Conservation (phyloP, 2,113 vertebrate genomes). For the Hypomesus transpacificus region DNA sequence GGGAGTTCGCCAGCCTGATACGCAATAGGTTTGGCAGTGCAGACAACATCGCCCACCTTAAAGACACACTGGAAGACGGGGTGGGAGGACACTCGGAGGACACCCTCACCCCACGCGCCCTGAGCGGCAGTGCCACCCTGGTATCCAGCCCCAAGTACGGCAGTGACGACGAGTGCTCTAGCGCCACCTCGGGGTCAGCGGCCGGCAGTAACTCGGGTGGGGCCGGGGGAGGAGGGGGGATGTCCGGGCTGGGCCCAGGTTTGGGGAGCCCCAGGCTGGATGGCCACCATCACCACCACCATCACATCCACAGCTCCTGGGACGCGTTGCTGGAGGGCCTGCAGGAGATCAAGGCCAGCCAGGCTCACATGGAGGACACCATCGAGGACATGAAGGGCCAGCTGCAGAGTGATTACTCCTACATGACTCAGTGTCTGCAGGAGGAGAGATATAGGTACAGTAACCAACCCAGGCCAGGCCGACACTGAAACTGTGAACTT, state of each 20-base stretch:
- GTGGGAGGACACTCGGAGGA: conserved; percentile 79
- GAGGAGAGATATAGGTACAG: conserved; percentile 83
- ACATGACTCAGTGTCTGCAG: conserved; percentile 97
- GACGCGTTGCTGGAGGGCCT: conserved; percentile 90
- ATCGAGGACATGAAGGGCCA: conserved; percentile 95
- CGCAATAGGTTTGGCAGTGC: conserved; percentile 98
- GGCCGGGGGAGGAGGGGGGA: conserved; percentile 55
- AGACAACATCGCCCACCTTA: conserved; percentile 94
- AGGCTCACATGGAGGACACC: conserved; percentile 90
- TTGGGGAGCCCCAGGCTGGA: conserved; percentile 89
- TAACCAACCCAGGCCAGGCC: neutral
- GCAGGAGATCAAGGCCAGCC: conserved; percentile 91
- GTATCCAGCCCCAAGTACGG: conserved; percentile 97
- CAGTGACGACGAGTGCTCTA: conserved; percentile 95
- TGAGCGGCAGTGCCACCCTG: conserved; percentile 92
- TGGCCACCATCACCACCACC: conserved; percentile 79
- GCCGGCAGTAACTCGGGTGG: conserved; percentile 86
- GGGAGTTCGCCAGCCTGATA: conserved; percentile 95
- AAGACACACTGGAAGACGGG: conserved; percentile 87
- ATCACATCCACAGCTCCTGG: conserved; percentile 77
- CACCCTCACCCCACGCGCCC: conserved; percentile 74
- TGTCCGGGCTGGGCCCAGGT: conserved; percentile 61
- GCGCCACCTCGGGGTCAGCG: conserved; percentile 86
- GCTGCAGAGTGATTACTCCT: conserved; percentile 92
- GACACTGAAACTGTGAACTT: neutral